Conservation (phyloP, 2,888 invertebrate species). For the Scaptodrosophila latifasciaeformis region DNA sequence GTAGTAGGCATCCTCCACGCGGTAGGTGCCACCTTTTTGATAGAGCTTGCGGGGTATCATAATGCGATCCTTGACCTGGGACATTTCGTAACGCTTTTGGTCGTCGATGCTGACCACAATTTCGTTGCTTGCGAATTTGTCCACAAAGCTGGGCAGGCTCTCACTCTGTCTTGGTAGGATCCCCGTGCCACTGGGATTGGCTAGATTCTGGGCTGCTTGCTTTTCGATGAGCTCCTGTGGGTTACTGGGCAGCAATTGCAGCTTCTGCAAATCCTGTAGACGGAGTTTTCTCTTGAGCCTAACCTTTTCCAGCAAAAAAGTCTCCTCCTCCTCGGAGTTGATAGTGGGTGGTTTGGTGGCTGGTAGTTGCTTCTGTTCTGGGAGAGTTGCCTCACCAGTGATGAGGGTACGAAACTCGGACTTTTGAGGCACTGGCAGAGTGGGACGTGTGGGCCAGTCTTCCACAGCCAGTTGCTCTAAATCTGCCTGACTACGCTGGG, state of each 20-base stretch:
- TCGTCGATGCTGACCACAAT: slow-evolving; percentile 67
- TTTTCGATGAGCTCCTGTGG: slow-evolving; percentile 14
- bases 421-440: slow-evolving; percentile 58
- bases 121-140: slow-evolving; percentile 67
- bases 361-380: not conserved
- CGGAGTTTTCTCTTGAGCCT: slow-evolving; percentile 64
- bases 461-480: slow-evolving; percentile 33
- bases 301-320: slow-evolving; percentile 63
- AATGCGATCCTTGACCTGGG: slow-evolving; percentile 77
- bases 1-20: slow-evolving; percentile 87
- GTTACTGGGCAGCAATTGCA: slow-evolving; percentile 35
- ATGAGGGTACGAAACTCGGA: slow-evolving; percentile 61
- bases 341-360: slow-evolving; percentile 1
- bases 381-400: not conserved
- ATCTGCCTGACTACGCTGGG: slow-evolving; percentile 77
- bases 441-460: slow-evolving; percentile 42
- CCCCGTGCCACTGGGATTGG: slow-evolving; percentile 56
- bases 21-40: slow-evolving; percentile 81
- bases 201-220: slow-evolving; percentile 18
- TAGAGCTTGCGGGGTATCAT: slow-evolving; percentile 81
- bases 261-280: slow-evolving; percentile 56
- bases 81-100: slow-evolving; percentile 66
- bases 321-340: slow-evolving; percentile 55
- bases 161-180: no score
- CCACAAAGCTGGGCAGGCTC: slow-evolving; percentile 35